Evolutionary conservation across 2,888 invertebrate genomes (phyloP), one percentile per base, ranked within the genome.

Genomic region (Cerceris ruficornis): DNA sequence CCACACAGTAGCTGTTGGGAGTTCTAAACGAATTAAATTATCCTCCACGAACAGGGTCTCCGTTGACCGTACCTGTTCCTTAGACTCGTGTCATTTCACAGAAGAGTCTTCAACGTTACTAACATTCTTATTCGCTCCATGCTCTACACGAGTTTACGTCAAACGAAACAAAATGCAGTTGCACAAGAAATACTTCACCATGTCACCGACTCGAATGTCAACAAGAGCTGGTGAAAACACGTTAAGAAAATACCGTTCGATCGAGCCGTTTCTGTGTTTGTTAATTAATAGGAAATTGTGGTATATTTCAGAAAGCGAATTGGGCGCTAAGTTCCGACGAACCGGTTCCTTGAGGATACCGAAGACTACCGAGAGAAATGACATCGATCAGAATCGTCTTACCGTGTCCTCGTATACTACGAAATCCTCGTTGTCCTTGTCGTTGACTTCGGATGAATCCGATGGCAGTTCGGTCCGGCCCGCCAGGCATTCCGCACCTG

Each of bases 281-380:
- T 28, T 28, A 50, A 13, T 52, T n/a, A 11, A 52, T 13, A 14
- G 1, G 52, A 52, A 14, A 14, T n/a, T 52, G n/a, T 52, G 14
- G 14, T 11, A 46, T 46, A 62, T 87, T 87, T 41, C 87, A 90
- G 91, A 91, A 67, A 88, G 86, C 55, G 89, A 90, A 72, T 55
- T 85, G 69, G 87, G 86, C 46, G 71, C 84, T 62, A 86, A 85
- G 62, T 78, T 89, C 62, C 86, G 88, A 55, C 88, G 89, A 8
- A 77, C 87, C 17, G 86, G 86, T 13, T 91, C 91, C 2, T 70
- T 91, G 39, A 87, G 88, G 64, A 77, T 89, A 49, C 74, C 86
- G 8, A 86, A 82, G 17, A 79, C 76, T 46, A 75, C 82, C 55
- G 84, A 82, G 2, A 50, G 75, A 11, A 61, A 5, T 0, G 54